Conservation (phyloP, 2,888 invertebrate genomes). For the Xanthostigma xanthostigma region DNA sequence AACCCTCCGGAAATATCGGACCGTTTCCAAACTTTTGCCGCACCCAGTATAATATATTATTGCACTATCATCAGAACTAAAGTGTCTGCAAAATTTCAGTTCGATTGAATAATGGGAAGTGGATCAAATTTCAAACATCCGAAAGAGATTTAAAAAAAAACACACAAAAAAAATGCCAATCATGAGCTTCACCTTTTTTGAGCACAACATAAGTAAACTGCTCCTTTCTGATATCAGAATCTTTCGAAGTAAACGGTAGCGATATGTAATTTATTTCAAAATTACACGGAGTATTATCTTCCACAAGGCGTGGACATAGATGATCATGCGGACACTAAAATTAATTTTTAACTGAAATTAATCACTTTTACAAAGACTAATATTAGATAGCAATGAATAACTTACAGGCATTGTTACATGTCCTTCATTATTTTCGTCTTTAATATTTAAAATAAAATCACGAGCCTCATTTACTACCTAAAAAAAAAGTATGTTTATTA, state of each 20-base stretch:
- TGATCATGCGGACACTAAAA: conserved; percentile 69
- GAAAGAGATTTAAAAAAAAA: background rate
- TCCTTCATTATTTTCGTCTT: conserved; percentile 28
- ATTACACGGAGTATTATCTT: conserved; percentile 60
- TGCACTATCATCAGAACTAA: no score
- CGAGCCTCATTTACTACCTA: conserved; percentile 65
- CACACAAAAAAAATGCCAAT: background rate
- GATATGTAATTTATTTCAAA: conserved; percentile 50
- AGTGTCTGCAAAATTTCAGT: no score
- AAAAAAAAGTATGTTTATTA: conserved; percentile 11
- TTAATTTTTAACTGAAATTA: background rate
- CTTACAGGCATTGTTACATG: conserved; percentile 66
- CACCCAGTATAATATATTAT: no score
- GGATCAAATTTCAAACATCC: no score
- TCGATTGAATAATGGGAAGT: no score
- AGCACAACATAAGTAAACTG: conserved; percentile 68
- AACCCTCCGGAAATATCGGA: no score
- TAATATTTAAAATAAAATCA: conserved; percentile 54
- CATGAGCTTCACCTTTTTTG: conserved; percentile 46
- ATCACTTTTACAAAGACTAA: no score
- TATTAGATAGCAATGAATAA: conserved; percentile 12
- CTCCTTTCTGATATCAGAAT: conserved; percentile 32
- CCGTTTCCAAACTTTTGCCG: no score
- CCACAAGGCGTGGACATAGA: conserved; percentile 54
- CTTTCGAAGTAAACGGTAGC: conserved; percentile 33